A percentile compares a stretch with the other conserved stretches of the same genome.
phyloP scores from a whole-genome alignment of 1,140 invertebrate genomes.

The Euura lappo region DNA sequence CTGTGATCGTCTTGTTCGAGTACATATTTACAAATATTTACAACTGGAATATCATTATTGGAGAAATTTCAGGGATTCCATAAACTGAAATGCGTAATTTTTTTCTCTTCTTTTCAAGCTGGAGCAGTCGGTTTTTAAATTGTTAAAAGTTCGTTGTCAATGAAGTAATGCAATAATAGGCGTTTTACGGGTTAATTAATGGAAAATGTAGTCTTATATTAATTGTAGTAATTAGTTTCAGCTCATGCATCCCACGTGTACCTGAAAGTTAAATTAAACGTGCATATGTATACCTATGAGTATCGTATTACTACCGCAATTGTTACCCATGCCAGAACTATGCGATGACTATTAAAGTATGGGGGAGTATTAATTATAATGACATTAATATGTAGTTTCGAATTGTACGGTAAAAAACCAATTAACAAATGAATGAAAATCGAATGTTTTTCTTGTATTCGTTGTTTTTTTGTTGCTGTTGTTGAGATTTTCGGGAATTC shows the following conservation, averaged over 20 bases:
- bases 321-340: background rate
- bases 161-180: background rate
- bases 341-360: background rate
- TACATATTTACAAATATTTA: no score
- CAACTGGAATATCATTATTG: no score
- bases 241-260: background rate
- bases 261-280: background rate
- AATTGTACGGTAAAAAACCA: background rate
- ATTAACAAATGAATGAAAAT: background rate
- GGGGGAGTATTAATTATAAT: background rate
- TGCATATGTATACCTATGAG: background rate
- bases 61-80: background rate
- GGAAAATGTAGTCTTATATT: background rate
- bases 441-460: no score
- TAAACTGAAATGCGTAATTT: no score
- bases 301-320: background rate
- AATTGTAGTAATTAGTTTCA: background rate
- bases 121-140: no score
- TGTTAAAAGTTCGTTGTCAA: no score
- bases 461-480: background rate
- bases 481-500: conserved; percentile 52
- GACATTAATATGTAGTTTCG: background rate
- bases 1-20: no score
- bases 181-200: background rate
- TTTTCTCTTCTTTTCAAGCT: no score